Conservation (phyloP, 1,140 invertebrate species). For the Saccostrea cuccullata region DNA sequence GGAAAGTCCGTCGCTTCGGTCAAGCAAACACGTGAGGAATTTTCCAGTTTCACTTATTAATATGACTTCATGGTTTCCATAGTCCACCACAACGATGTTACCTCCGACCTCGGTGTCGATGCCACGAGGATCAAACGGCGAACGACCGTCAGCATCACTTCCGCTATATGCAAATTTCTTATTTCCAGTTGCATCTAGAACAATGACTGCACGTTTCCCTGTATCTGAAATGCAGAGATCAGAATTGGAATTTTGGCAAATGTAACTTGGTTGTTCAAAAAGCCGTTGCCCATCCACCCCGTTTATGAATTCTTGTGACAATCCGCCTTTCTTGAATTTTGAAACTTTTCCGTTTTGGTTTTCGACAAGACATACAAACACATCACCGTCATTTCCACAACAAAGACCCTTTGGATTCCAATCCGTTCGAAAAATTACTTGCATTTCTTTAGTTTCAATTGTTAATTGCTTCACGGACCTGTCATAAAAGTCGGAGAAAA, state of each 20-base stretch:
- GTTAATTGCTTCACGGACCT: neutral
- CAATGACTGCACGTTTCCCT: neutral
- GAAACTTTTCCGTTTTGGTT: slow-evolving; percentile 1
- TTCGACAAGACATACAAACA: neutral
- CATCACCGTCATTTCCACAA: neutral
- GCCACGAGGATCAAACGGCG: slow-evolving; percentile 7
- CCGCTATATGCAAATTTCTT: neutral
- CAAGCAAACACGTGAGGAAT: neutral
- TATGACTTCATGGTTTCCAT: neutral
- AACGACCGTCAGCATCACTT: neutral
- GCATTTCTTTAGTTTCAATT: neutral
- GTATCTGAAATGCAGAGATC: neutral
- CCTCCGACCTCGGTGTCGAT: neutral
- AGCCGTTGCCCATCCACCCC: neutral
- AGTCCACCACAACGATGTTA: slow-evolving; percentile 16
- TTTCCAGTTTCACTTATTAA: neutral
- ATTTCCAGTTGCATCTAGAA: neutral
- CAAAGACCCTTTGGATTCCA: slow-evolving; percentile 15
- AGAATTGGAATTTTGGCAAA: neutral
- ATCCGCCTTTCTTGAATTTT: neutral
- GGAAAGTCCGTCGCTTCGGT: neutral
- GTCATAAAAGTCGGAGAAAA: neutral
- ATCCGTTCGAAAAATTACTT: neutral
- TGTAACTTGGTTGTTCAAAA: slow-evolving; percentile 6
- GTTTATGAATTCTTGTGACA: neutral